Base-by-base conservation (phyloP, 2,113 vertebrate species). In the Dipodomys spectabilis region DNA sequence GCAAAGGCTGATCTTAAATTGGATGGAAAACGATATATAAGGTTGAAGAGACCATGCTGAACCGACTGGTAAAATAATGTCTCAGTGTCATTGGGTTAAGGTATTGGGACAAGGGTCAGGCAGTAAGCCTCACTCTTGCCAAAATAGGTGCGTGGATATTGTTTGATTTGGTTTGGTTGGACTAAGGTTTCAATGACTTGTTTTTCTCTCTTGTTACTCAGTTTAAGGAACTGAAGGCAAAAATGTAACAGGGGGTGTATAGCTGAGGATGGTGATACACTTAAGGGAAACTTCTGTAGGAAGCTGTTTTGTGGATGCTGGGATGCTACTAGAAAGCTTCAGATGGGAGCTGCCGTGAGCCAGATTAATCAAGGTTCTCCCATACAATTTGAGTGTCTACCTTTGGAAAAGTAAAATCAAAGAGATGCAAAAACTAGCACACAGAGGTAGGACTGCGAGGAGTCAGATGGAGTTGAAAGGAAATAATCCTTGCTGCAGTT, bases 1-100 rank as follows among this genome's bases (percentile, higher is more conserved):
- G 97, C 97, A 94, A 95, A 95, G 97, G 94, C 96, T 97, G 96
- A 95, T 95, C 93, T 97, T 96, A 95, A 97, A 97, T 86, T 96
- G 95, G 96, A 96, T 96, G 83, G 95, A 97, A 98, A 98, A 96
- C 86, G 92, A 96, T 71, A 82, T 94, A 95, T 44, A 19, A 97
- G 80, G 78, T 88, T 94, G 78, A 95, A 97, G 95, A 94, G 90
- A 82, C 84, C 81, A 88, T 82, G 65, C 80, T 95, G 90, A 92
- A 27, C 11, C 72, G 25, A 6, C 22, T 23, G 5, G 62, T 15
- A 81, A 74, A 53, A 67, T 72, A 30, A 73, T 10, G 12, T 53
- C 90, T 60, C 49, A n/a, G 73, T 57, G 23, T 27, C 18, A 64
- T 87, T 60, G 71, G 77, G 0, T 0, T 5, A 68, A 67, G 32